These are phyloP conservation scores for Acanthaster planci DNA, from an alignment of 35 echinoderm and acorn worm species.

Conservation along the genomic window DNA sequence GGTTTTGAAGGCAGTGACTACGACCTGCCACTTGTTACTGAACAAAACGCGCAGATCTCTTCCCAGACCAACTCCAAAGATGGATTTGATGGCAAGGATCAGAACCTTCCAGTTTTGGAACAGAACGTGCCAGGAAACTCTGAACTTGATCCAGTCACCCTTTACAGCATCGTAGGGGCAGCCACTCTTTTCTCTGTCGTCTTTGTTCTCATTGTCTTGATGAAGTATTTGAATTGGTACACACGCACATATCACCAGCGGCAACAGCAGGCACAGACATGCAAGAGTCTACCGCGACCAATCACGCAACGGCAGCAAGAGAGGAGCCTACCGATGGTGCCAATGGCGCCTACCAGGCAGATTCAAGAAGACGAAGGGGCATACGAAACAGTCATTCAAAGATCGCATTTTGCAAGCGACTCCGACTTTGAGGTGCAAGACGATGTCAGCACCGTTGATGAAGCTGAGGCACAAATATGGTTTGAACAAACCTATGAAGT, in stretches of 20 bases:
- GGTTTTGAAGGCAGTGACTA: too few relatives aligned
- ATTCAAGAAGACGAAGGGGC: neutral
- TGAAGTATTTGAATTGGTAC: neutral
- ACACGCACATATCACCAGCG: neutral
- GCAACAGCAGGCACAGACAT: neutral
- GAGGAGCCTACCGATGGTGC: neutral
- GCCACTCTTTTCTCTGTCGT: neutral
- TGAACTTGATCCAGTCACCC: neutral
- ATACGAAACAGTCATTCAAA: neutral
- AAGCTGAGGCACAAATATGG: neutral
- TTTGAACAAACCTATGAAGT: neutral
- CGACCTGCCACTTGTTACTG: too few relatives aligned
- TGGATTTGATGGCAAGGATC: too few relatives aligned
- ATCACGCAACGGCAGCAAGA: neutral
- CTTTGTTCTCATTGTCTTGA: neutral
- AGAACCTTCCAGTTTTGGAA: too few relatives aligned
- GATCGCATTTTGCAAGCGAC: neutral
- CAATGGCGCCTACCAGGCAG: neutral
- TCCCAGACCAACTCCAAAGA: too few relatives aligned
- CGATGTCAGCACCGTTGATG: neutral
- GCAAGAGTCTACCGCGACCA: neutral
- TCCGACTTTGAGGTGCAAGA: neutral
- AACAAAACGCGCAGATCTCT: too few relatives aligned
- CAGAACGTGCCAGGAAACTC: too few relatives aligned
- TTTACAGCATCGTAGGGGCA: neutral